Conservation (phyloP, 2,113 vertebrate species). For the Prionailurus bengalensis region DNA sequence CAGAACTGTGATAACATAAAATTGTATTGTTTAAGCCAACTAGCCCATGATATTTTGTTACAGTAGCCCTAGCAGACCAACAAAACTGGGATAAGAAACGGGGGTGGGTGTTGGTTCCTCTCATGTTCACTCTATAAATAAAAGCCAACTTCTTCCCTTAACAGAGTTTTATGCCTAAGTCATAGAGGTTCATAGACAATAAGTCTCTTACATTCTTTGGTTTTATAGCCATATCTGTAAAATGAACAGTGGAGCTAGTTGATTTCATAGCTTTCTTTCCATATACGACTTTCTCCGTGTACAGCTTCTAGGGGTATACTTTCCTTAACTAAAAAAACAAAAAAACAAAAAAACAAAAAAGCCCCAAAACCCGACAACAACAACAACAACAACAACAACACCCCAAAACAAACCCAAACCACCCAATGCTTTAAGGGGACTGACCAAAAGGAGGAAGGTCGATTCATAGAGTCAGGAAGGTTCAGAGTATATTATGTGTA, state of each 20-base stretch:
- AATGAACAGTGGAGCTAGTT: not conserved
- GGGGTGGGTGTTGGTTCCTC: not conserved
- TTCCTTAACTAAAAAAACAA: not conserved
- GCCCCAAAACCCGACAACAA: not conserved
- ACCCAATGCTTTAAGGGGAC: not conserved
- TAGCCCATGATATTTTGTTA: not conserved
- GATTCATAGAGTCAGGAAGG: not conserved
- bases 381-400: not conserved
- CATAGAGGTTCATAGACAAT: not conserved
- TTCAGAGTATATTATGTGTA: not conserved
- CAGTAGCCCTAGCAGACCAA: not conserved
- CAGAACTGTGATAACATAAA: not conserved
- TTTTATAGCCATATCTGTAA: not conserved
- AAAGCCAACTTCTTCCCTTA: not conserved
- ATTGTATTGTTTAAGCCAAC: not conserved
- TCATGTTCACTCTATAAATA: not conserved
- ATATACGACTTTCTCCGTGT: not conserved
- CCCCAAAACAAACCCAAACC: too few relatives aligned
- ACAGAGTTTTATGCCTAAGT: not conserved
- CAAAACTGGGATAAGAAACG: not conserved
- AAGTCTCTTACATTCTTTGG: not conserved
- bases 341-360: too few relatives aligned
- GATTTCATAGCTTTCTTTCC: conserved; percentile 39
- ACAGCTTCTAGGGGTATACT: not conserved
- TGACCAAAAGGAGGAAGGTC: not conserved